Evolutionary conservation across 2,797 vertebrate genomes (phyloP), one percentile per base, ranked within the genome.

Genomic region (Poecilia wingei): DNA sequence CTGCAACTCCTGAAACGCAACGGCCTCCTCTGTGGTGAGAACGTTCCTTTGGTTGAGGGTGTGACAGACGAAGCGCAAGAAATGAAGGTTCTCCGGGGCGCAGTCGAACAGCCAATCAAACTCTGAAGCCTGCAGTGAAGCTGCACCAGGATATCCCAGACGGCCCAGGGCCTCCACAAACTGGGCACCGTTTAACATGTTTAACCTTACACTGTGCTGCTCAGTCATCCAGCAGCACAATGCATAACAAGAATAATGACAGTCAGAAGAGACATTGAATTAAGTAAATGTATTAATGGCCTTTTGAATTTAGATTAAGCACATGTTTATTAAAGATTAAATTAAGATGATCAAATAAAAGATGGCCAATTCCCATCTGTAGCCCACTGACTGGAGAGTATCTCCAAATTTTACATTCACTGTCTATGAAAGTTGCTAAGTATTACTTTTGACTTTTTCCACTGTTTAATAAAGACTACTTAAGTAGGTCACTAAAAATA

Each of bases 21-120:
- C 88, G 4, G 94, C 86, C 85, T 98, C 97, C 84, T 97, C 95
- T 3, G 86, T 76, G 4, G 95, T 93, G 53, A 98, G 81, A 22
- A 97, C 94, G 28, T 97, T 95, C 77, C 88, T 94, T 75, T 90
- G 95, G 77, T 90, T 97, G 84, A 98, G 82, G 49, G 88, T 96
- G 46, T 92, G 94, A 91, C 97, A 99, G 85, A 99, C 96, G 91
- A 98, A 98, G 12, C 95, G 95, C 87, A 98, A 85, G 86, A 99
- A 97, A 4, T 95, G 90, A 76, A 91, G 95, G 66, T 94, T 95
- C 86, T 97, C 97, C 0, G 82, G 94, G 31, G 94, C 87, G 5
- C 97, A 95, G 72, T 98, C 97, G 90, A 99, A 99, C 79, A 99
- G 93, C 98, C 98, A 99, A 89, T 99, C 98, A 82, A 99, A 99